These are phyloP conservation scores for Drosophila algonquin DNA, from an alignment of 2,888 invertebrate genomes.

Conservation along the genomic window DNA sequence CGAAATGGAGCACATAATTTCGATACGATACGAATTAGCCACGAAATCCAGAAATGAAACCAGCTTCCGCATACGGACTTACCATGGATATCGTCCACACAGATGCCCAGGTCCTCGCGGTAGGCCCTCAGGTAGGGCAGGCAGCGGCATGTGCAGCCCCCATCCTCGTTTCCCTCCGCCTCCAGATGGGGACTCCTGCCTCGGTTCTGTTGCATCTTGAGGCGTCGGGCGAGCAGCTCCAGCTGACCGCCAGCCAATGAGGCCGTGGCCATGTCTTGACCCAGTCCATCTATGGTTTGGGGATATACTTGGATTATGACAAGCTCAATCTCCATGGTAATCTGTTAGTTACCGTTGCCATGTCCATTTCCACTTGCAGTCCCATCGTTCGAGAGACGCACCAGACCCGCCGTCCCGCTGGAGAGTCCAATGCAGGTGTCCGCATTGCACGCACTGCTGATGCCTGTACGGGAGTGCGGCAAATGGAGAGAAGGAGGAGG, in stretches of 20 bases:
- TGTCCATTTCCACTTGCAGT: conserved; percentile 41
- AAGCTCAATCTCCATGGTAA: conserved; percentile 61
- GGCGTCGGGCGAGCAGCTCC: conserved; percentile 71
- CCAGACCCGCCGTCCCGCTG: conserved; percentile 83
- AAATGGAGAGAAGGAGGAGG: conserved; percentile 11
- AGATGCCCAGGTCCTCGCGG: conserved; percentile 92
- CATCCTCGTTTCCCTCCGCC: conserved; percentile 41
- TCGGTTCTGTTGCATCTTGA: conserved; percentile 58
- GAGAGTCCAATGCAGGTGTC: conserved; percentile 84
- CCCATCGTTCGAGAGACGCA: conserved; percentile 61
- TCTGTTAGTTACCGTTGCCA: conserved; percentile 79
- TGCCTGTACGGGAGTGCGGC: conserved; percentile 63
- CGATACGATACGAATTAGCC: conserved; percentile 7
- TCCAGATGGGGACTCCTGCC: conserved; percentile 1
- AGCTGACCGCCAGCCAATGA: conserved; percentile 60
- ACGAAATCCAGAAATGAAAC: conserved; percentile 7
- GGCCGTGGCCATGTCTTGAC: conserved; percentile 52
- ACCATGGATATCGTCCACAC: conserved; percentile 94
- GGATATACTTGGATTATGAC: conserved; percentile 33
- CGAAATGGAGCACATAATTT: conserved; percentile 69
- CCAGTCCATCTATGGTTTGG: conserved; percentile 55
- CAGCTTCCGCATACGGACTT: conserved; percentile 75
- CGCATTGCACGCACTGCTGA: conserved; percentile 80
- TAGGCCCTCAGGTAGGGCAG: conserved; percentile 90
- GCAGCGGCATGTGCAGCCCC: conserved; percentile 90